Evolutionary conservation across 2,888 invertebrate species (phyloP).

Genomic region (Lepeophtheirus nordmannii): DNA sequence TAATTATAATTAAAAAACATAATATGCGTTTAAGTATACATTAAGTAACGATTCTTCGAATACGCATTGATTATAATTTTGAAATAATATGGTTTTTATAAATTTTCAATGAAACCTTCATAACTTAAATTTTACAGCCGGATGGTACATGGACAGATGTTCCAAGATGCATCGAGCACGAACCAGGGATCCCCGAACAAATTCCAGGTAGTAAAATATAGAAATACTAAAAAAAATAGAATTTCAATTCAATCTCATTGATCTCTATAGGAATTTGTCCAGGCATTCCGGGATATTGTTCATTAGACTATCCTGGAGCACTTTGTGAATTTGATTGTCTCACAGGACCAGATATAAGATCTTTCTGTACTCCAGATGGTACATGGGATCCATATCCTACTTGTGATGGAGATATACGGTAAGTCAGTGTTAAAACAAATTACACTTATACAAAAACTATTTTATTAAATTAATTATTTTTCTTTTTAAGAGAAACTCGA

Average conservation of each 20-base stretch:
- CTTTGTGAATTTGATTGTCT: conserved; percentile 24
- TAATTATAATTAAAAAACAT: no score
- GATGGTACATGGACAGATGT: conserved; percentile 24
- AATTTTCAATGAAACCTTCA: no score
- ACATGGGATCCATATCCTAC: conserved; percentile 25
- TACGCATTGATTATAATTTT: no score
- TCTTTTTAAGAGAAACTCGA: conserved; percentile 21
- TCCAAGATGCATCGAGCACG: conserved; percentile 24
- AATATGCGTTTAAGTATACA: no score
- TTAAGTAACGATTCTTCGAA: no score
- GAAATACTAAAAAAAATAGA: not conserved
- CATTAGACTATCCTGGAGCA: conserved; percentile 20
- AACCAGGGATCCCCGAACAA: conserved; percentile 20
- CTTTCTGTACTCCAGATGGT: conserved; percentile 23
- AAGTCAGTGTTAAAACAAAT: not conserved
- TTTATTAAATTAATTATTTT: no score
- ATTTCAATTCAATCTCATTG: not conserved
- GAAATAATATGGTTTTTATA: no score
- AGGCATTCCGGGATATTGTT: conserved; percentile 24
- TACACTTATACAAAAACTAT: not conserved
- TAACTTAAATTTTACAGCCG: not conserved
- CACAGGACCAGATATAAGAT: conserved; percentile 19
- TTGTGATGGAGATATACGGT: conserved; percentile 21
- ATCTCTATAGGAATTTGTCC: conserved; percentile 12
- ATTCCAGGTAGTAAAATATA: conserved; percentile 11